Evolutionary conservation across 1,140 invertebrate genomes (phyloP), one percentile per base, ranked within the genome.

Genomic region (Proctacanthus coquilletti): DNA sequence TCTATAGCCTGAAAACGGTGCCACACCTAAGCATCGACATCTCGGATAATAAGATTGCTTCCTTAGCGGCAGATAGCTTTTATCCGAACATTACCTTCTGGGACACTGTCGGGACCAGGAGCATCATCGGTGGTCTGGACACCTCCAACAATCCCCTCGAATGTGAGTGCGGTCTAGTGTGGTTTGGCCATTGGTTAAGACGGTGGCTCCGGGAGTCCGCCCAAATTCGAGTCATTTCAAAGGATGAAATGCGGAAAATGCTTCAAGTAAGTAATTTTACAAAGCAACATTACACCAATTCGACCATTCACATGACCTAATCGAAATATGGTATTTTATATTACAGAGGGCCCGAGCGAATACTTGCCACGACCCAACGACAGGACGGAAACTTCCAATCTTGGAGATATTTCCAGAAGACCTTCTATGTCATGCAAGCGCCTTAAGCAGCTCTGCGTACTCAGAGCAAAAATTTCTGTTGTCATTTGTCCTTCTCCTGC

Each of bases 131-230:
- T 50, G 85, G 86, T 10, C 61, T 92, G 31, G 71, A 80, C 19
- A 69, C 89, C 41, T 74, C 80, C 5, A 78, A 81, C 27, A 91
- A 91, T 62, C 83, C 84, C 0, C 70, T 86, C 51, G 71, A 74
- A 13, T 92, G 87, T 48, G 84, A 87, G 45, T 92, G 87, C 52
- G 81, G 84, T 34, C 64, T 89, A 23, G 80, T 86, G 4, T 91
- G 86, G 85, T 67, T 89, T 18, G 84, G 84, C 1, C 71, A 83
- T 32, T 92, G 87, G 87, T 63, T 89, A 33, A 65, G 85, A 13
- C 68, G 85, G 20, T 89, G 85, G 84, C 65, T 81, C 4, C 62
- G 81, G 8, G 83, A 86, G 51, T 82, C 69, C 2, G 61, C 60
- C 19, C 65, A 68, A 29, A 65, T 66, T 11, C 66, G 64, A 17